These are phyloP conservation scores for Tolmerus cingulatus DNA, from an alignment of 2,888 invertebrate species.

Conservation along the genomic window DNA sequence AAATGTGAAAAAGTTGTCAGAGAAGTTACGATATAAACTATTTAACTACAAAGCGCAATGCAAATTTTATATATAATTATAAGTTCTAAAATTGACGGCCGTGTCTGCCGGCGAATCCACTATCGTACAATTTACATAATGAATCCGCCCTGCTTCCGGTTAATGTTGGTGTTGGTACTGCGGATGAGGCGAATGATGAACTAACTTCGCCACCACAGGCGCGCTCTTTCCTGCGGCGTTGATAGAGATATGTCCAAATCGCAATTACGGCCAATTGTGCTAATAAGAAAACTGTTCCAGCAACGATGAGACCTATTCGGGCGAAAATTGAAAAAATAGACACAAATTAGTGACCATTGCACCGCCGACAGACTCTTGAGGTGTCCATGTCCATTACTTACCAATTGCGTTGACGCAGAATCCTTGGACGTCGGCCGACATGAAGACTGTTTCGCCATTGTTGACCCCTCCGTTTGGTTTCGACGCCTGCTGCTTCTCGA, in stretches of 20 bases:
- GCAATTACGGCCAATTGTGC: conserved; percentile 87
- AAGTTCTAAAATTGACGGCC: conserved; percentile 59
- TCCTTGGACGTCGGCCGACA: conserved; percentile 68
- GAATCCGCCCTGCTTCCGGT: conserved; percentile 76
- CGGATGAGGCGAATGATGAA: conserved; percentile 54
- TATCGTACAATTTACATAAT: conserved; percentile 88
- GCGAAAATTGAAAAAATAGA: neutral
- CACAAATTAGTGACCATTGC: neutral
- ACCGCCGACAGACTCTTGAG: neutral
- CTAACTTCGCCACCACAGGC: conserved; percentile 51
- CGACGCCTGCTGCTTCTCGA: conserved; percentile 73
- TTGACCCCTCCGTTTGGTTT: conserved; percentile 61
- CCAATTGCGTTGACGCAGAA: conserved; percentile 64
- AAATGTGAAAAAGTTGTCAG: neutral
- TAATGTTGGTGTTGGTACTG: conserved; percentile 70
- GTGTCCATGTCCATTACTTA: conserved; percentile 52
- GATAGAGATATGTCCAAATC: conserved; percentile 89
- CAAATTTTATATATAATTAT: conserved; percentile 11
- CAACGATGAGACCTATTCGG: conserved; percentile 77
- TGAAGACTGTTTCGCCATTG: conserved; percentile 76
- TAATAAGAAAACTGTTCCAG: conserved; percentile 84
- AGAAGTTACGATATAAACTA: conserved; percentile 10
- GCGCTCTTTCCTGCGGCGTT: conserved; percentile 71
- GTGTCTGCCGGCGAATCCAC: conserved; percentile 76
- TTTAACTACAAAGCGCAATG: conserved; percentile 37